phyloP scores from a whole-genome alignment of 2,888 invertebrate genomes.

The Pristionchus exspectatus region DNA sequence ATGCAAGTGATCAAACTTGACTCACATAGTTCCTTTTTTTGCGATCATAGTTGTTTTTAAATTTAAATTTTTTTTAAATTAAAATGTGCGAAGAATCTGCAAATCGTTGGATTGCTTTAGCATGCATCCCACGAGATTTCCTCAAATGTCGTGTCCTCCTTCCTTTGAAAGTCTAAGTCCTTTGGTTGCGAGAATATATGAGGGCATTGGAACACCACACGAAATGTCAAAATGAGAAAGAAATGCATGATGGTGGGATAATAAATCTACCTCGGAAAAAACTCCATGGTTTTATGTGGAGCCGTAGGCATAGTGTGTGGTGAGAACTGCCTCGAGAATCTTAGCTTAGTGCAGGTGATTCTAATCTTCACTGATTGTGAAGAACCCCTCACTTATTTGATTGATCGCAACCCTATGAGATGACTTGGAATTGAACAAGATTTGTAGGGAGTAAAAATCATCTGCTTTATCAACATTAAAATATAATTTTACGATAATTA shows the following conservation, averaged over 20 bases:
- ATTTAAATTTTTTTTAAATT: too few relatives aligned
- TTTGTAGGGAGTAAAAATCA: neutral
- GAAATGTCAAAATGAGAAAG: conserved; percentile 2
- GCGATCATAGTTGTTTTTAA: too few relatives aligned
- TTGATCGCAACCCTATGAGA: too few relatives aligned
- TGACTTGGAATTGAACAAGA: too few relatives aligned
- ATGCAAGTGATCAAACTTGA: too few relatives aligned
- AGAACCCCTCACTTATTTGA: too few relatives aligned
- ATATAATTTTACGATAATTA: neutral
- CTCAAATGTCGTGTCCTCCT: neutral
- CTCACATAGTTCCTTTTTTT: too few relatives aligned
- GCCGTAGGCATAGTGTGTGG: neutral
- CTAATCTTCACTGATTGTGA: too few relatives aligned
- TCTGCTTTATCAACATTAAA: neutral
- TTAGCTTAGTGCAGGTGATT: too few relatives aligned
- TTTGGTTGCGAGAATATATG: neutral
- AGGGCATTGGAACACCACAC: neutral
- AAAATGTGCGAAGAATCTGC: neutral
- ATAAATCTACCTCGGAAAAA: neutral
- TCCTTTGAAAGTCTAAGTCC: neutral
- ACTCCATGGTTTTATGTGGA: neutral
- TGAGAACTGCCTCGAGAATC: neutral
- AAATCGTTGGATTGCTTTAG: neutral
- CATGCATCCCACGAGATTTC: neutral
- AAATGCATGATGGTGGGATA: neutral